Conservation (phyloP, 2,888 invertebrate species). For the Blomia tropicalis region DNA sequence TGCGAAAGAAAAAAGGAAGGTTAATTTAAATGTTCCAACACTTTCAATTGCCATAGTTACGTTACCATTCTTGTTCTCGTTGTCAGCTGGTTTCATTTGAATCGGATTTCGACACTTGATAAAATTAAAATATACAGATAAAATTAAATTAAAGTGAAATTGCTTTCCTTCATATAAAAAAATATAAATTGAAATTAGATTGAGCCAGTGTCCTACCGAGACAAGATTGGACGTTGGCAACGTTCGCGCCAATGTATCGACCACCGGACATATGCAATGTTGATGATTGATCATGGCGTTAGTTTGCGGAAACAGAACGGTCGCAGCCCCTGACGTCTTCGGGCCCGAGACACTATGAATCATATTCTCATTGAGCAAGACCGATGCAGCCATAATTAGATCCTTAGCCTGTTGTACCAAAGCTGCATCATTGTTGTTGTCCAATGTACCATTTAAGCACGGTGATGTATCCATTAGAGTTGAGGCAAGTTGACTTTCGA, state of each 20-base stretch:
- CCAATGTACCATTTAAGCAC: background rate
- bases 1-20: background rate
- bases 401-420: slow-evolving; percentile 12
- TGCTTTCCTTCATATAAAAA: too few relatives aligned
- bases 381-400: slow-evolving; percentile 10
- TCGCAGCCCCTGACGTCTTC: background rate
- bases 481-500: background rate
- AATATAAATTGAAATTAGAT: too few relatives aligned
- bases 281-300: background rate
- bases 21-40: background rate
- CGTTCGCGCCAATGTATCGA: slow-evolving; percentile 5
- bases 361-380: background rate
- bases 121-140: background rate
- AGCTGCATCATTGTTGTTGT: background rate
- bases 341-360: background rate
- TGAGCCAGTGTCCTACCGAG: slow-evolving; percentile 13
- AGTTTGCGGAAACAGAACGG: background rate
- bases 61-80: slow-evolving; percentile 96
- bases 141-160: background rate
- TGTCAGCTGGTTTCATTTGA: slow-evolving; percentile 98
- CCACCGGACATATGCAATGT: background rate
- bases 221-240: slow-evolving; percentile 1
- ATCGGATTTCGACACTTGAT: slow-evolving; percentile 64
- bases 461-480: background rate
- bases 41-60: slow-evolving; percentile 32